Base-by-base conservation (phyloP, 2,888 invertebrate species). In the Drosophila anomalipes region DNA sequence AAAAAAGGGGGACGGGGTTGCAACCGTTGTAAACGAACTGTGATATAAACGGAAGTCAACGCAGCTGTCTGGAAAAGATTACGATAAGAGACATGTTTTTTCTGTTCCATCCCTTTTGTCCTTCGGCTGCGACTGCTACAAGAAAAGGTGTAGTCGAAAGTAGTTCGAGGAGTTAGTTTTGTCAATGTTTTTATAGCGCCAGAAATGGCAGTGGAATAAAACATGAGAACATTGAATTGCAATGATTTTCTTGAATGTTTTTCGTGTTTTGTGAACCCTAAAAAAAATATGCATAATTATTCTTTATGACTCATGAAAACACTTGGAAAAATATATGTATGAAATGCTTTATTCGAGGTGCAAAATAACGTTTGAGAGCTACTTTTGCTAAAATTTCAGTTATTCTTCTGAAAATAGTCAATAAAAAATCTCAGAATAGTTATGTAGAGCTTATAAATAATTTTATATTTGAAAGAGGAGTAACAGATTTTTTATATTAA, bases 31-130 rank as follows among this genome's bases (percentile, higher is more conserved):
- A 33, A 30, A 53, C 54, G 82, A 68, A 65, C 39, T 79, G 61
- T 77, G 74, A 71, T 60, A 65, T 77, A 74, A 78, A 66, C 90
- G 88, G 88, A 87, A 86, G 90, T 84, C 82, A 76, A 76, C 85
- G 82, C 90, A 89, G 87, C 87, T 85, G 90, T 77, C 83, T 90
- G 89, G 83, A 88, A 82, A 85, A 90, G 88, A 90, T 86, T 86
- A 88, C 88, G 86, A 90, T 86, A 86, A 90, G 90, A 75, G 73
- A 66, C 81, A 73, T 69, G 69, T 44, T 76, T 81, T 70, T 65
- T 60, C 61, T 58, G 60, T 47, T 35, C 39, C n/a, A 30, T n/a
- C 39, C 59, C 32, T 41, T 41, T 75, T 74, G 58, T 68, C 60
- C 67, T 65, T 52, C 41, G n/a, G 5, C 69, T 22, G 37, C 53